phyloP scores from a whole-genome alignment of 2,113 vertebrate genomes.

The Nothobranchius kuhntae region DNA sequence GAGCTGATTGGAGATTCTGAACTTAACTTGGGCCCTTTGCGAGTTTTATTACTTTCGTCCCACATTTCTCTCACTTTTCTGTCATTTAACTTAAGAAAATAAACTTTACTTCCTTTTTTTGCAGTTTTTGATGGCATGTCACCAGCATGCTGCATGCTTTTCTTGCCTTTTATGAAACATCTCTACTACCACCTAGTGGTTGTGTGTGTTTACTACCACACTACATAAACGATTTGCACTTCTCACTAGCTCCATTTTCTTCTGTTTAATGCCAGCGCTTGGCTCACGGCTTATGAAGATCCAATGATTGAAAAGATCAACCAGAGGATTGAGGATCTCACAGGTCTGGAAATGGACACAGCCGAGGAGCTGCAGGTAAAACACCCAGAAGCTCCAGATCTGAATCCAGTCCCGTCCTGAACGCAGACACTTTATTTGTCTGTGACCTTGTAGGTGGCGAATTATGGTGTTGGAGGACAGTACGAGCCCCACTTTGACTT shows the following conservation, averaged over 20 bases:
- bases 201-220: neutral
- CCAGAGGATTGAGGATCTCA: conserved; percentile 91
- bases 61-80: neutral
- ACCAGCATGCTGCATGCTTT: conserved; percentile 32
- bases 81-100: neutral
- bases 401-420: rapidly evolving
- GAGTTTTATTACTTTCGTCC: neutral
- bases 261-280: conserved; percentile 81
- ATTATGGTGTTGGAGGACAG: conserved; percentile 88
- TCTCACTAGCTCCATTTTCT: conserved; percentile 8
- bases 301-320: conserved; percentile 89
- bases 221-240: no score
- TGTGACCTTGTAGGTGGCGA: conserved; percentile 81
- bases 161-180: conserved; percentile 3
- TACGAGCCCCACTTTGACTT: conserved; percentile 93
- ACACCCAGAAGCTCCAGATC: no score
- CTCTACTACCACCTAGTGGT: conserved; percentile 59
- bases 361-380: conserved; percentile 93
- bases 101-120: neutral
- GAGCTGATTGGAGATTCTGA: conserved; percentile 71
- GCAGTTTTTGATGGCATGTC: conserved; percentile 12
- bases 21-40: conserved; percentile 11
- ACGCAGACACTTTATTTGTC: neutral
- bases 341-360: conserved; percentile 93
- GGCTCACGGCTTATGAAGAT: conserved; percentile 91